Base-by-base conservation (phyloP, 2,113 vertebrate species). In the Platichthys stellatus region DNA sequence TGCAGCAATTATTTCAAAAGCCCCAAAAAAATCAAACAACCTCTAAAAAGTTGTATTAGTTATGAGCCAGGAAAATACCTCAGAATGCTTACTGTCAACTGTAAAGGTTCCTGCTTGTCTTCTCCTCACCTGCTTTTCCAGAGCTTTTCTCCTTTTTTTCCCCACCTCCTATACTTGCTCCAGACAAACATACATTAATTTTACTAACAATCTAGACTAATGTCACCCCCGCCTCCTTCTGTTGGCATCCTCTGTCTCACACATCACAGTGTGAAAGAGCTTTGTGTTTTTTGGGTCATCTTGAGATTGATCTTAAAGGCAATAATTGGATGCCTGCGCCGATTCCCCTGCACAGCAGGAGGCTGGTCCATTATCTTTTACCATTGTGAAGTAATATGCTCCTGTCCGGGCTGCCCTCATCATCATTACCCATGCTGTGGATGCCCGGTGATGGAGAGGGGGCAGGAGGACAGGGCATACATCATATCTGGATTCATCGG, bases 241-340 rank as follows among this genome's bases (percentile, higher is more conserved):
- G 49, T 45, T 57, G 78, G 40, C 58, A 60, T 69, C 76, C 47
- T 74, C 54, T 6, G 43, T 88, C 87, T 78, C 56, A 71, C 76
- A 35, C 18, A 61, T 74, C 72, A 67, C 64, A 84, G 72, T 77
- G 72, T 69, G 59, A 80, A 82, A 60, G 74, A 83, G 77, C 53
- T 49, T 51, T 81, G 69, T 72, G 76, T 38, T 89, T 89, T 87
- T 84, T 81, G 76, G 88, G 89, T 90, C 87, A 88, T 69, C 67
- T 67, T 40, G 57, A 89, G 89, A 91, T 90, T 76, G 88, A 92
- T 90, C 77, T 88, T 83, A 86, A 84, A 78, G 81, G 64, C 86
- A 86, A 88, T 90, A 93, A 93, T 93, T 92, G 92, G 89, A 88
- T 88, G 76, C 85, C 83, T 86, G 89, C 86, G 79, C 81, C 81